These are phyloP conservation scores for Lypha dubia DNA, from an alignment of 2,888 invertebrate genomes.

Conservation along the genomic window DNA sequence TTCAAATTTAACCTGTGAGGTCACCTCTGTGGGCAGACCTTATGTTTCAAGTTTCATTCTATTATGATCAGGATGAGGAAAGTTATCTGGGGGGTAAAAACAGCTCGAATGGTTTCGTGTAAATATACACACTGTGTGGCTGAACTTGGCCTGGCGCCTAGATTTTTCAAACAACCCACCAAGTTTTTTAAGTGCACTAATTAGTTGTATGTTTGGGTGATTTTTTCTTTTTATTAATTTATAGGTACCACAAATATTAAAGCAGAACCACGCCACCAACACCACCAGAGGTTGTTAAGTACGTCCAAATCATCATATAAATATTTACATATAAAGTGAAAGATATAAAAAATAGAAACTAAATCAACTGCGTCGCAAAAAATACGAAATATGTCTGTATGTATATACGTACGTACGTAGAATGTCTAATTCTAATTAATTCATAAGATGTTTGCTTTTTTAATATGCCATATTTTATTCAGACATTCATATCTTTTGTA, in stretches of 20 bases:
- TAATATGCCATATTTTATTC: conserved; percentile 43
- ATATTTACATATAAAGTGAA: conserved; percentile 36
- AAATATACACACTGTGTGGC: too few species aligned
- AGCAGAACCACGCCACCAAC: background rate
- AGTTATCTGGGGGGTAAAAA: too few species aligned
- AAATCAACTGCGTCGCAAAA: conserved; percentile 57
- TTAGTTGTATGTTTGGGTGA: conserved; percentile 17
- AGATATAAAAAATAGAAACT: conserved; percentile 4
- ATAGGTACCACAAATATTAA: conserved; percentile 8
- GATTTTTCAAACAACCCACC: conserved; percentile 11
- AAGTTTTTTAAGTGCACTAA: background rate
- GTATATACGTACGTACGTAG: too few species aligned
- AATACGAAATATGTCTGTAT: conserved; percentile 42
- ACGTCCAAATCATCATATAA: too few species aligned
- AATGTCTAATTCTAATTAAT: conserved; percentile 45
- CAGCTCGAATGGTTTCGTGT: too few species aligned
- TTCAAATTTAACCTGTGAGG: too few species aligned
- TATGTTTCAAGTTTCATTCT: too few species aligned
- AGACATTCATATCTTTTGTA: too few species aligned
- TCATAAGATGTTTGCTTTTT: conserved; percentile 45
- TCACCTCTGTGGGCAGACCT: too few species aligned
- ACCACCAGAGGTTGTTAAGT: too few species aligned
- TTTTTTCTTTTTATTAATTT: background rate
- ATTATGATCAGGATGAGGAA: too few species aligned
- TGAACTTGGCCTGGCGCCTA: background rate